Evolutionary conservation across 2,113 vertebrate genomes (phyloP).

Genomic region (Naja naja): DNA sequence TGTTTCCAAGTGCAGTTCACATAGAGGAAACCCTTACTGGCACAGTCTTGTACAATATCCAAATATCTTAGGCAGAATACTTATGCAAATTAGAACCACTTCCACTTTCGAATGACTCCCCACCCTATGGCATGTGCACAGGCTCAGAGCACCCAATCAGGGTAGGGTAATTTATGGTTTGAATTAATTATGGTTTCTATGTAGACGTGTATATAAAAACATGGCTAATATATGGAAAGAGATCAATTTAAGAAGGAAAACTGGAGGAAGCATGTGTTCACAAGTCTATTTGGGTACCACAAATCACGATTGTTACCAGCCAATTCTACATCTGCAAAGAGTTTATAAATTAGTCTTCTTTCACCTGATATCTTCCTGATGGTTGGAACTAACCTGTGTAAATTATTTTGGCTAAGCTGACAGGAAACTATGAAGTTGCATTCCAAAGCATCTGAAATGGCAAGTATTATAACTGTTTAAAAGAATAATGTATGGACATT

Average conservation of each 20-base stretch:
- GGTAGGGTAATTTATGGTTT: neutral
- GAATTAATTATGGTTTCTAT: neutral
- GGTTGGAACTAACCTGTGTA: neutral
- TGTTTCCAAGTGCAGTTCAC: neutral
- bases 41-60: neutral
- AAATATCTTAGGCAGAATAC: neutral
- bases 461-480: neutral
- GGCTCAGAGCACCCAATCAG: neutral
- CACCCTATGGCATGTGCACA: neutral
- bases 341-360: neutral
- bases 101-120: neutral
- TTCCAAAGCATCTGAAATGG: neutral
- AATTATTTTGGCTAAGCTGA: too few relatives aligned
- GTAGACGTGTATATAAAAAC: neutral
- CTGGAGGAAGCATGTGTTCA: neutral
- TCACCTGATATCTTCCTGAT: neutral
- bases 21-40: neutral
- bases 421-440: neutral
- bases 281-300: neutral
- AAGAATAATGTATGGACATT: conserved; percentile 20
- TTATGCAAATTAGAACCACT: neutral
- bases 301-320: neutral
- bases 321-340: neutral
- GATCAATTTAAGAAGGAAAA: neutral
- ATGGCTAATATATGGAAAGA: neutral